Conservation (phyloP, 2,888 invertebrate genomes). For the Acanthosepion pharaonis region DNA sequence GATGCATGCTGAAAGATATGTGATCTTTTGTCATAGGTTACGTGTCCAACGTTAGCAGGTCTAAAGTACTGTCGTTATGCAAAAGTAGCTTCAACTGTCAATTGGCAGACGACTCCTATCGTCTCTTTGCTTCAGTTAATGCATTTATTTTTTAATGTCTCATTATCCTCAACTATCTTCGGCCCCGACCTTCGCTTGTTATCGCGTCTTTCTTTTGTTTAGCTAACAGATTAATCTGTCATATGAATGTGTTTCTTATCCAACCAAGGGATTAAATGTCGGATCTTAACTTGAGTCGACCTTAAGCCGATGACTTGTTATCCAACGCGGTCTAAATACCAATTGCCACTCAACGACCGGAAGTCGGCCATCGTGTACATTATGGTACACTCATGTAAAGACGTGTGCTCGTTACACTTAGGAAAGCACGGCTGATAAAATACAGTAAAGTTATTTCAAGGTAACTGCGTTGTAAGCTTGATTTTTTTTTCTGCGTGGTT, state of each 20-base stretch:
- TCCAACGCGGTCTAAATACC: background rate
- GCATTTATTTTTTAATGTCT: background rate
- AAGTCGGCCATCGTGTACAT: background rate
- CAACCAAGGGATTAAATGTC: background rate
- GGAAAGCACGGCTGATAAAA: background rate
- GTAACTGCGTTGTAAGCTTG: background rate
- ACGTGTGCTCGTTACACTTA: background rate
- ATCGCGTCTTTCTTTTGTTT: background rate
- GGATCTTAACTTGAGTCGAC: background rate
- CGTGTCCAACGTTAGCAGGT: background rate
- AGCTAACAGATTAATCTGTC: slow-evolving; percentile 33
- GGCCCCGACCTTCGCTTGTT: slow-evolving; percentile 1
- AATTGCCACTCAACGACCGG: background rate
- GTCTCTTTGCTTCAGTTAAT: background rate
- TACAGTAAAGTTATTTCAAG: background rate
- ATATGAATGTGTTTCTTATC: slow-evolving; percentile 11
- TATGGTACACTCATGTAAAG: background rate
- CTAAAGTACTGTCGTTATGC: background rate
- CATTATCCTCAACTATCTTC: background rate
- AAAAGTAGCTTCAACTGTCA: background rate
- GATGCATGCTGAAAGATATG: background rate
- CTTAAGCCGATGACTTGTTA: background rate
- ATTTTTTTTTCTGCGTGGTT: no score
- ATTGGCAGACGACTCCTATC: background rate
- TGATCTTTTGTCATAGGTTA: background rate